Evolutionary conservation across 2,888 invertebrate species (phyloP).

Genomic region (Eurytoma adleriae): DNA sequence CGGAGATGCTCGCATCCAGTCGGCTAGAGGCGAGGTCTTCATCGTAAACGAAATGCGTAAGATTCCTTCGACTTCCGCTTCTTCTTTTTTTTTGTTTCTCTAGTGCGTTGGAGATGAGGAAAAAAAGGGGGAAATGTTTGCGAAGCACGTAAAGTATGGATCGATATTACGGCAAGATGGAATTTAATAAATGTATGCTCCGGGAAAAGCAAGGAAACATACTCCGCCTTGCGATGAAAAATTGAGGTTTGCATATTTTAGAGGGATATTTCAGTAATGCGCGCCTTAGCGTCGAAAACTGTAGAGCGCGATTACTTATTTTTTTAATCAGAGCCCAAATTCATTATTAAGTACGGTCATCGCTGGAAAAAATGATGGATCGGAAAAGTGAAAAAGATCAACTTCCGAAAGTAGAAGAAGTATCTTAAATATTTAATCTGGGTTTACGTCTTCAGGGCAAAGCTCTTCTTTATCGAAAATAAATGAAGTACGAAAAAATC

Average conservation of each 20-base stretch:
- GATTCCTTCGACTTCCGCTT: no score
- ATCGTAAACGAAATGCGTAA: no score
- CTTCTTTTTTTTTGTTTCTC: no score
- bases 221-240: background rate
- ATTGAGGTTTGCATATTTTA: background rate
- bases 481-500: constrained; percentile 8
- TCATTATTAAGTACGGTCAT: constrained; percentile 17
- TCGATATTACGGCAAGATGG: background rate
- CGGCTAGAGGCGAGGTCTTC: no score
- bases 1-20: no score
- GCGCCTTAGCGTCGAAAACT: background rate
- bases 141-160: background rate
- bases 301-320: background rate
- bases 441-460: background rate
- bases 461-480: background rate
- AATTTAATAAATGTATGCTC: constrained; percentile 32
- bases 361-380: background rate
- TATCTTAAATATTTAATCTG: constrained; percentile 19
- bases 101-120: no score
- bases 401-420: background rate
- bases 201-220: background rate
- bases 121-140: background rate
- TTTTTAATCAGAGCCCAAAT: constrained; percentile 10
- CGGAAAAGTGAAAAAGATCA: background rate
- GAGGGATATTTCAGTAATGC: constrained; percentile 23